phyloP scores from a whole-genome alignment of 2,888 invertebrate species.

The Diadromus collaris region DNA sequence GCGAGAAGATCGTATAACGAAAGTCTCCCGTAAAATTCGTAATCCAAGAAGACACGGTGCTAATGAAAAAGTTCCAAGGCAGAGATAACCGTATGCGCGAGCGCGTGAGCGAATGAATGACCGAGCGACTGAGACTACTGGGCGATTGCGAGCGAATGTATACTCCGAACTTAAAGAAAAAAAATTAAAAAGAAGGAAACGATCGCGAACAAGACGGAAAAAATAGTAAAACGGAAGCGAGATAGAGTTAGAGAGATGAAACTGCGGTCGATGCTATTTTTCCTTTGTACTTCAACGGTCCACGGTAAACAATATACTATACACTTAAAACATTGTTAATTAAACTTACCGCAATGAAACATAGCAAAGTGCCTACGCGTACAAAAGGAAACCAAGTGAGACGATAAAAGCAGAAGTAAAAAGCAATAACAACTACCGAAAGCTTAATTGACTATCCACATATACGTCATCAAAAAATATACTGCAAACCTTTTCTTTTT shows the following conservation, averaged over 20 bases:
- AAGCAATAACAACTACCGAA: constrained; percentile 39
- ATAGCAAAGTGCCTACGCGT: constrained; percentile 78
- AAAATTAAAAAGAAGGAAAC: constrained; percentile 3
- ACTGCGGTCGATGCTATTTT: constrained; percentile 52
- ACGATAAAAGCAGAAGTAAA: constrained; percentile 35
- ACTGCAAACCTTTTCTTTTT: constrained; percentile 42
- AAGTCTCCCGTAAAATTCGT: constrained; percentile 46
- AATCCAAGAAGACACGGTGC: constrained; percentile 74
- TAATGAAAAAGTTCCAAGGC: constrained; percentile 75
- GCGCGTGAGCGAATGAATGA: constrained; percentile 61
- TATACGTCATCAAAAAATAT: constrained; percentile 13
- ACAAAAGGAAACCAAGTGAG: constrained; percentile 66
- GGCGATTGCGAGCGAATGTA: constrained; percentile 53
- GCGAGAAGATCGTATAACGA: constrained; percentile 27
- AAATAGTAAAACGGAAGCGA: constrained; percentile 45
- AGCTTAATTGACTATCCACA: constrained; percentile 46
- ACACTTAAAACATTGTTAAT: constrained; percentile 54
- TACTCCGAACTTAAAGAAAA: constrained; percentile 30
- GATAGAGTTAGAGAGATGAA: constrained; percentile 35
- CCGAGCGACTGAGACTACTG: constrained; percentile 51
- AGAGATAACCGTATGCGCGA: constrained; percentile 58
- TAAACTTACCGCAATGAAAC: constrained; percentile 69
- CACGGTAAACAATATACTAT: constrained; percentile 52
- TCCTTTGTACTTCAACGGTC: constrained; percentile 56
- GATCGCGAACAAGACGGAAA: constrained; percentile 37